Percentiles rank a stretch among this genome's conserved stretches.
phyloP scores from a whole-genome alignment of 2,113 vertebrate genomes.

The Hippocampus zosterae region DNA sequence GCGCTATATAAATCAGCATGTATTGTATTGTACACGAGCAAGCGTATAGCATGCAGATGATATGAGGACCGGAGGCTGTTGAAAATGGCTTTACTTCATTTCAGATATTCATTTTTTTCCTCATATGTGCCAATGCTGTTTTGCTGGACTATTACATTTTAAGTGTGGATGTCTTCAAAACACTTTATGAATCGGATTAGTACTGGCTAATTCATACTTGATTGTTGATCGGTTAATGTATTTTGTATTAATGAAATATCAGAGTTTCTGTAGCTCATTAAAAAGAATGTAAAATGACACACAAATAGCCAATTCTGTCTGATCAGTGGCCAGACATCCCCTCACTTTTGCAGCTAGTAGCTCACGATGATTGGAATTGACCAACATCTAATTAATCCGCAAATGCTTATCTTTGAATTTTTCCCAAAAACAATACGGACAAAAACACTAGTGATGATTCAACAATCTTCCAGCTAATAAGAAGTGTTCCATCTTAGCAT shows the following conservation, averaged over 20 bases:
- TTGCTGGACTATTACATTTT: not conserved
- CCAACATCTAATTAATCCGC: not conserved
- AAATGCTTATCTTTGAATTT: not conserved
- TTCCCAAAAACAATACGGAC: not conserved
- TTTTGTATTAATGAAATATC: constrained; percentile 1
- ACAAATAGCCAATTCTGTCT: constrained; percentile 11
- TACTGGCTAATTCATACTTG: constrained; percentile 2
- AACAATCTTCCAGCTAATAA: not conserved
- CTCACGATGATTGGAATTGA: not conserved
- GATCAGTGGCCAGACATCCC: constrained; percentile 8
- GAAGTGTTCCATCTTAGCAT: not conserved
- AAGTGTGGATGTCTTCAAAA: not conserved
- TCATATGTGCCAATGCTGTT: not conserved
- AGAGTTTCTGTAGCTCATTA: constrained; percentile 3
- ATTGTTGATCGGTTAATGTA: not conserved
- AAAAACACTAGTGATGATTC: not conserved
- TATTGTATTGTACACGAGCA: no score
- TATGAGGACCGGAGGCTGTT: not conserved
- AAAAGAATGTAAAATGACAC: constrained; percentile 11
- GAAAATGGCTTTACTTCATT: not conserved
- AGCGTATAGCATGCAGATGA: not conserved
- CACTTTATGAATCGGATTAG: not conserved
- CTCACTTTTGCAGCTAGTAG: not conserved
- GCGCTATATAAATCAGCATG: no score
- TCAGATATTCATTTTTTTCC: not conserved